Conservation (phyloP, 2,888 invertebrate genomes). For the Nemurella pictetii region DNA sequence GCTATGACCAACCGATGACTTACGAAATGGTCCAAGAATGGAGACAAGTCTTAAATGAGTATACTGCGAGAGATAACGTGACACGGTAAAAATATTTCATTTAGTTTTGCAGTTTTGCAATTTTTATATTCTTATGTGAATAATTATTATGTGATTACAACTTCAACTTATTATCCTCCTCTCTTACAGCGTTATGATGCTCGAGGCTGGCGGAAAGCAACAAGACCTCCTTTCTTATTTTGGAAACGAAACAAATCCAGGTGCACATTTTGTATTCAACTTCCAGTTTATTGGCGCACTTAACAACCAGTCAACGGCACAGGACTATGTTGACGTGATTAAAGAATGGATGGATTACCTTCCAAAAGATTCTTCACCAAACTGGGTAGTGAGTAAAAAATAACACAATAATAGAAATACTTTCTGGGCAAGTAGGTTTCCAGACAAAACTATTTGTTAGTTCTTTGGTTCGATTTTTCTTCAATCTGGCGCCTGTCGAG, state of each 20-base stretch:
- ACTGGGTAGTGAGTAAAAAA: constrained; percentile 72
- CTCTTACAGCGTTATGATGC: neutral
- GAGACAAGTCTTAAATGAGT: constrained; percentile 60
- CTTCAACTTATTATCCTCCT: no score
- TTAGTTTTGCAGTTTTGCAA: no score
- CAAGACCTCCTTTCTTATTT: constrained; percentile 62
- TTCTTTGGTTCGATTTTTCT: no score
- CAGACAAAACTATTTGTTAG: no score
- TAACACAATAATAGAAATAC: no score
- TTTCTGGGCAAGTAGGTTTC: no score
- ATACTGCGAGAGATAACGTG: constrained; percentile 52
- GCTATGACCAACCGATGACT: constrained; percentile 62
- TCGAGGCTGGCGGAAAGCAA: neutral
- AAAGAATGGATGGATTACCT: constrained; percentile 67
- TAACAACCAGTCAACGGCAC: constrained; percentile 60
- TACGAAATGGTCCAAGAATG: constrained; percentile 62
- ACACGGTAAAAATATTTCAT: no score
- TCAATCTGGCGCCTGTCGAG: no score
- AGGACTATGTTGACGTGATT: constrained; percentile 62
- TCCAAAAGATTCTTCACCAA: constrained; percentile 63
- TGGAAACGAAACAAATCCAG: constrained; percentile 58
- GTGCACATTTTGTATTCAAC: constrained; percentile 79
- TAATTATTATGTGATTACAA: no score
- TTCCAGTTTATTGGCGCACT: constrained; percentile 70
- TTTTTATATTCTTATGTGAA: no score